These are phyloP conservation scores for Thamnophis sirtalis DNA, from an alignment of 2,113 vertebrate species.

Conservation along the genomic window DNA sequence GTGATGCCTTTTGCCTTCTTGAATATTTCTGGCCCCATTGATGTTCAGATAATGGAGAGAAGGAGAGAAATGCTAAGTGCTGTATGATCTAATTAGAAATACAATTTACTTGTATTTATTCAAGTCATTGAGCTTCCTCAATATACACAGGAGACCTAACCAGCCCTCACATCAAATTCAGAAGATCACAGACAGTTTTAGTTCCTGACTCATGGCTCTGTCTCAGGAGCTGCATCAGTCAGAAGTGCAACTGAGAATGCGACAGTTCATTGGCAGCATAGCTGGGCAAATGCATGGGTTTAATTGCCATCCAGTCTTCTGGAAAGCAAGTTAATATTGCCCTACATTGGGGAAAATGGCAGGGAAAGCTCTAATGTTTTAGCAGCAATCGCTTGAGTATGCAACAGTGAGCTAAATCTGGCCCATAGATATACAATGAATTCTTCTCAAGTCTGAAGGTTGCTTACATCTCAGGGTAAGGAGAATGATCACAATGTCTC, in stretches of 20 bases:
- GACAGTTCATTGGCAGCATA: slow-evolving; percentile 26
- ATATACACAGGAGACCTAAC: slow-evolving; percentile 11
- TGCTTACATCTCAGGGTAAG: not conserved
- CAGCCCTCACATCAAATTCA: slow-evolving; percentile 29
- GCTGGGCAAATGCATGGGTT: slow-evolving; percentile 19
- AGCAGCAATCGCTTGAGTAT: not conserved
- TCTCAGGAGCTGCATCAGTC: slow-evolving; percentile 22
- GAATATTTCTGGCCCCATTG: not conserved
- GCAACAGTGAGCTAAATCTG: not conserved
- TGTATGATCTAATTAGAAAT: slow-evolving; percentile 27
- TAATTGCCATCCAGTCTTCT: slow-evolving; percentile 21
- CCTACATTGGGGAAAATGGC: slow-evolving; percentile 7
- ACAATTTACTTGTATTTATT: slow-evolving; percentile 23
- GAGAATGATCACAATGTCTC: not conserved
- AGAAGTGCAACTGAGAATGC: slow-evolving; percentile 28
- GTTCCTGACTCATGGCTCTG: slow-evolving; percentile 25
- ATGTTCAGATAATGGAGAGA: slow-evolving; percentile 9
- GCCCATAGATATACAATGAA: not conserved
- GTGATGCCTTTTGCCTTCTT: slow-evolving; percentile 7
- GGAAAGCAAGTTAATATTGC: slow-evolving; percentile 18
- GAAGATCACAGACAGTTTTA: slow-evolving; percentile 23
- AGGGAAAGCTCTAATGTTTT: not conserved
- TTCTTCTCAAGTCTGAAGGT: not conserved
- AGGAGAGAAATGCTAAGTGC: slow-evolving; percentile 4
- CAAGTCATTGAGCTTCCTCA: slow-evolving; percentile 14